phyloP scores from a whole-genome alignment of 2,888 invertebrate genomes.

The Tetheella fluctuosa region DNA sequence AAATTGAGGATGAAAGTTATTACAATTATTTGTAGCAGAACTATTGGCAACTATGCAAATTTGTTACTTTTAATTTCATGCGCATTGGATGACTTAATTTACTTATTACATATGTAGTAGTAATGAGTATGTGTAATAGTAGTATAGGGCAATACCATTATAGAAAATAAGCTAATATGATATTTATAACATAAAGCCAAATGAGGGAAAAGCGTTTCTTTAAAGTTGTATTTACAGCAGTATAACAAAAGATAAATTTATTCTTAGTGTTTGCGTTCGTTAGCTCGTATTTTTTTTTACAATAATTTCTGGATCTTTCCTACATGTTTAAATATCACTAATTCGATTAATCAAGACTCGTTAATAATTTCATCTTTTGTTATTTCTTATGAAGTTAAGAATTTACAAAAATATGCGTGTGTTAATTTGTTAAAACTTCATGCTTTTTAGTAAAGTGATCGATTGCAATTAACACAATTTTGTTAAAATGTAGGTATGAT shows the following conservation, averaged over 20 bases:
- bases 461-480: conserved; percentile 11
- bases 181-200: background rate
- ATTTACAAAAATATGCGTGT: background rate
- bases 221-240: background rate
- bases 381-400: background rate
- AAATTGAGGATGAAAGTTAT: background rate
- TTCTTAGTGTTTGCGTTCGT: background rate
- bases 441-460: background rate
- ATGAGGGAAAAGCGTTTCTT: background rate
- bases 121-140: no score
- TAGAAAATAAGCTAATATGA: background rate
- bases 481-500: conserved; percentile 18
- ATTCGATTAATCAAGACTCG: background rate
- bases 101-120: background rate
- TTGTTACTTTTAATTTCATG: background rate
- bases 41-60: background rate
- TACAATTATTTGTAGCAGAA: background rate
- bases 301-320: background rate
- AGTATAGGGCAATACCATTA: background rate
- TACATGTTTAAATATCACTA: no score
- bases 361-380: background rate
- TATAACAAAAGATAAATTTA: background rate
- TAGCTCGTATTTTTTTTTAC: no score
- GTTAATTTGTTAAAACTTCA: background rate
- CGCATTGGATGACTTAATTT: background rate